These are phyloP conservation scores for Nilaparvata lugens DNA, from an alignment of 1,140 invertebrate genomes.

Conservation along the genomic window DNA sequence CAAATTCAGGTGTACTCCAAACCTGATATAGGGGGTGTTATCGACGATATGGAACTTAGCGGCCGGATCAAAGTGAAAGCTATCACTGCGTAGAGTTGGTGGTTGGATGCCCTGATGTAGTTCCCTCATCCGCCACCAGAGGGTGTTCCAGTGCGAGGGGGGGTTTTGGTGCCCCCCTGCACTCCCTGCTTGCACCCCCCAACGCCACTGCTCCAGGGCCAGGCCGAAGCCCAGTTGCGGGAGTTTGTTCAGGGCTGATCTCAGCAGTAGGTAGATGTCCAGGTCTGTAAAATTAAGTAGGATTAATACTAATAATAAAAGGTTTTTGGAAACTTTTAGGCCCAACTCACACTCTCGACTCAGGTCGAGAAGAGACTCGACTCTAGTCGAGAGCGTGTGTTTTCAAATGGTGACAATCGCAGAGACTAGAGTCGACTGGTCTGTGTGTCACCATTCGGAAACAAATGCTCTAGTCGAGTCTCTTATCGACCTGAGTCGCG, in stretches of 20 bases:
- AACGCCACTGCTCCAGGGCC: constrained; percentile 64
- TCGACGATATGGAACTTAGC: constrained; percentile 61
- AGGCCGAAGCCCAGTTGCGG: constrained; percentile 65
- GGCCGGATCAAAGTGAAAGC: constrained; percentile 55
- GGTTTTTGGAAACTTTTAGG: too few species aligned
- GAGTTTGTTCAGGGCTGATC: constrained; percentile 59
- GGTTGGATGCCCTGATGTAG: constrained; percentile 53
- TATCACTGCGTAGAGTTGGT: constrained; percentile 37
- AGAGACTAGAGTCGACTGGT: too few species aligned
- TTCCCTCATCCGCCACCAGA: constrained; percentile 53
- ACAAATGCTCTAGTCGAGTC: too few species aligned
- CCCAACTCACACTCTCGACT: too few species aligned
- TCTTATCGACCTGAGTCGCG: too few species aligned
- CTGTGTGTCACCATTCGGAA: too few species aligned
- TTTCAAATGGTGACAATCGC: too few species aligned
- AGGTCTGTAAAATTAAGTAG: constrained; percentile 18
- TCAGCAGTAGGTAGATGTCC: constrained; percentile 40
- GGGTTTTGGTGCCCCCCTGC: constrained; percentile 31
- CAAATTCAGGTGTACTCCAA: not conserved
- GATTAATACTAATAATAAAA: too few species aligned
- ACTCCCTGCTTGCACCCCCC: constrained; percentile 57
- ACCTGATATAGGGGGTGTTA: constrained; percentile 60
- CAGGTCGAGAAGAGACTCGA: too few species aligned
- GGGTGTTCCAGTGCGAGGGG: constrained; percentile 42
- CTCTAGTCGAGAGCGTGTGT: too few species aligned